Base-by-base conservation (phyloP, 1,140 invertebrate species). In the Acromyrmex echinatior region DNA sequence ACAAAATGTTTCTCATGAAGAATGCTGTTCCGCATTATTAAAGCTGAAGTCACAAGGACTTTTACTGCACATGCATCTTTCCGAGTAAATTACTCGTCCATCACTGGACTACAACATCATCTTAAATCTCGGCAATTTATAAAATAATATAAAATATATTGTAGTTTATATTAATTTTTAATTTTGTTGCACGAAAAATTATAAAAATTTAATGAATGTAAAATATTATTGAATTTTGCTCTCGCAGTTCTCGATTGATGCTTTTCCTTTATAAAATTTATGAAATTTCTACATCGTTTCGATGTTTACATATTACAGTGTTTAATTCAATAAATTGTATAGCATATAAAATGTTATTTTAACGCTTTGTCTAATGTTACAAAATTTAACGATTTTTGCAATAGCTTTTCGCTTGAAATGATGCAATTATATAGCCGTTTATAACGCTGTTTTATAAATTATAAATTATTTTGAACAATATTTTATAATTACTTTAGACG, bases 11-110 rank as follows among this genome's bases (percentile, higher is more conserved):
- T 39, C 56, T 62, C n/a, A 9, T 31, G 74, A 77, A 62, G 74
- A 62, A 62, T 77, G 9, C 16, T 51, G 53, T 77, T 77, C 35
- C 56, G 56, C 74, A 45, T 77, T 77, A 77, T 77, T 62, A 77
- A 62, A 77, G 53, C n/a, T 45, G 74, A 62, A 21, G 21, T 77
- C 4, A 62, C 74, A 45, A 77, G 35, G 21, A 35, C 56, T 25
- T 45, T 51, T 53, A 28, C 25, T 16, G 49, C 12, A 51, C 49
- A n/a, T 35, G 10, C 18, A 10, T 77, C 25, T 21, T 45, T 60
- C 16, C 14, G 53, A n/a, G n/a, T 39, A 76, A 60, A 76, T 62
- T 77, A 53, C 56, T 77, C 74, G 21, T 62, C 35, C 45, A 45
- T 77, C 35, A 45, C 35, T n/a, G 16, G 14, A 21, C 7, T 60